Evolutionary conservation across 2,113 vertebrate species (phyloP), one percentile per base, ranked within the genome.

Genomic region (Trematocara variabile): DNA sequence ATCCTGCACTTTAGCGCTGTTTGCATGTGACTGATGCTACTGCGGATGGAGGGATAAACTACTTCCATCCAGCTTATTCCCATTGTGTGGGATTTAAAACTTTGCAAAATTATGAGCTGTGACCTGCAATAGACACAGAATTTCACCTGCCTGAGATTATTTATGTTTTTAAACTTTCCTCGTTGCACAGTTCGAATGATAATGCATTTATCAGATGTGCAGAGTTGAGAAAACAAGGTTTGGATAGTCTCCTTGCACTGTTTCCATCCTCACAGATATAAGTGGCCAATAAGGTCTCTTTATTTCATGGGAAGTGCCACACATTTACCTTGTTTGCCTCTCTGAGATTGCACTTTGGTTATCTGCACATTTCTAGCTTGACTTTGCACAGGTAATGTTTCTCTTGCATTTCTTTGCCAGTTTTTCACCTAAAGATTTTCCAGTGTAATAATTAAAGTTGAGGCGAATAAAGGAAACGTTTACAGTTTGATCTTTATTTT

Each of bases 341-440:
- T 68, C 3, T n/a, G 3, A 5, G 5, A 70, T 20, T 70, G 5
- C 39, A 70, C 37, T 25, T 25, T 25, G 20, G 37, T 39, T 3
- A 41, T 41, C n/a, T 68, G 34, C 63, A 41, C 13, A 68, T 39
- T 41, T 68, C 6, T 13, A 3, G 37, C 37, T 22, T 68, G n/a
- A 68, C 33, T 68, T 22, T 68, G n/a, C 0, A 2, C 34, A 68
- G 63, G n/a, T 68, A 1, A 41, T 41, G 33, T 65, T 65, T 39
- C 60, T 7, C 60, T 65, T 20, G 6, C 9, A 39, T 39, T 65
- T 16, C 13, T 30, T 56, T 56, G 25, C 56, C 30, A 9, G 30
- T 34, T 34, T 60, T 3, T 41, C 7, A 65, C 10, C 0, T 22
- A 20, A 54, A 22, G 10, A 3, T 25, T 10, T 22, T 6, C n/a